A percentile compares a stretch with the other conserved stretches of the same genome.
Evolutionary conservation across 2,113 vertebrate genomes (phyloP).

Genomic region (Oceanodroma tethys): DNA sequence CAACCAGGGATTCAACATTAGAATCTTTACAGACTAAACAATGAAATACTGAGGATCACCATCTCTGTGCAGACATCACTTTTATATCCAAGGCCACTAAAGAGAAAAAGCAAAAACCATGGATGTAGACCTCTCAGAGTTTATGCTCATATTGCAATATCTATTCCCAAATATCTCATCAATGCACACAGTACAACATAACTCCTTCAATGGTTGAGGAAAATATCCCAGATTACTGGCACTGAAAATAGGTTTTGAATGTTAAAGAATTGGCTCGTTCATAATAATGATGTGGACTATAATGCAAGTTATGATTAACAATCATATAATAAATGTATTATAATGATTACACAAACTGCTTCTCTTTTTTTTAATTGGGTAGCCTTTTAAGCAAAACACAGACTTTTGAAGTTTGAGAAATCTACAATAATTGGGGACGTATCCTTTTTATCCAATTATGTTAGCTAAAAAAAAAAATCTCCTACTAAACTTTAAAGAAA

Average conservation of each 20-base stretch:
- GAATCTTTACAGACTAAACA: neutral
- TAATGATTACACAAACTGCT: slow-evolving; percentile 23
- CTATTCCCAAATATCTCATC: neutral
- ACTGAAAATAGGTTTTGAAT: neutral
- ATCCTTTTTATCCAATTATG: neutral
- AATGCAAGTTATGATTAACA: neutral
- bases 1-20: neutral
- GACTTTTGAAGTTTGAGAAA: slow-evolving; percentile 56
- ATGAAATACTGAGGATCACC: neutral
- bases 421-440: slow-evolving; percentile 31
- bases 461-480: neutral
- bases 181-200: neutral
- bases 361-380: slow-evolving; percentile 30
- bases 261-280: neutral
- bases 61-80: neutral
- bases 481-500: neutral
- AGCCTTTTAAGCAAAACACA: neutral
- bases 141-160: neutral
- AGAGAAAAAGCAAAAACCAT: neutral
- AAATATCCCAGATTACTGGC: neutral
- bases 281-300: neutral
- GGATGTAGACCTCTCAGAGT: neutral
- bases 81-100: neutral
- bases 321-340: neutral
- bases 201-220: neutral